Evolutionary conservation across 2,888 invertebrate species (phyloP), one percentile per base, ranked within the genome.

Genomic region (Lithosia quadra): DNA sequence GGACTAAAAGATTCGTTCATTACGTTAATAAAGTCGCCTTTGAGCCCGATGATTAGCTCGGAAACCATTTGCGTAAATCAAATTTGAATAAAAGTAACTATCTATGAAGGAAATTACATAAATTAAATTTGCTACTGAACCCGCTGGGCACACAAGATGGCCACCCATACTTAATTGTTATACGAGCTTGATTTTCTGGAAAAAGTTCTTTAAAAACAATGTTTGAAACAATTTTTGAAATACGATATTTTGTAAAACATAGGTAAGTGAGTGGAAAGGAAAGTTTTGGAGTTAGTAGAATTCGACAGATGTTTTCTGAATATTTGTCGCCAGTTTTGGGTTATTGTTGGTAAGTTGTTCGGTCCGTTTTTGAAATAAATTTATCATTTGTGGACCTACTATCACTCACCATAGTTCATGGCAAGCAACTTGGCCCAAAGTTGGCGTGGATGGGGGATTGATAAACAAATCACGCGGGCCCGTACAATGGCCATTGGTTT

Each of bases 171-270:
- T 9, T 22, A 36, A 15, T 13, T 13, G 34, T 34, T 58, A 18
- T 34, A 36, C n/a, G 0, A 28, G 5, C 8, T 49, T 49, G 49
- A 5, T 22, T 60, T 39, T 15, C 9, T 58, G 1, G n/a, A 58
- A 15, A 39, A 39, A 60, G 39, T 60, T 39, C 24, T 39, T 24
- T 5, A 39, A 60, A 39, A 60, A 60, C 22, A 24, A 24, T 39
- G 22, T 60, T 60, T 60, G 24, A 24, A 60, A 60, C 39, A 24
- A 24, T 39, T 39, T 60, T 60, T 60, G 24, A 39, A 60, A 24
- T 39, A 18, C 18, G 2, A 18, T 24, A 56, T 39, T 18, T 9
- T 24, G 22, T 39, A 24, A 49, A 49, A 49, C 49, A 9, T 49
- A 49, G 8, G 4, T 18, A 18, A 39, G 39, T 60, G 13, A 22